Base-by-base conservation (phyloP, 2,888 invertebrate genomes). In the Catocala fraxini region DNA sequence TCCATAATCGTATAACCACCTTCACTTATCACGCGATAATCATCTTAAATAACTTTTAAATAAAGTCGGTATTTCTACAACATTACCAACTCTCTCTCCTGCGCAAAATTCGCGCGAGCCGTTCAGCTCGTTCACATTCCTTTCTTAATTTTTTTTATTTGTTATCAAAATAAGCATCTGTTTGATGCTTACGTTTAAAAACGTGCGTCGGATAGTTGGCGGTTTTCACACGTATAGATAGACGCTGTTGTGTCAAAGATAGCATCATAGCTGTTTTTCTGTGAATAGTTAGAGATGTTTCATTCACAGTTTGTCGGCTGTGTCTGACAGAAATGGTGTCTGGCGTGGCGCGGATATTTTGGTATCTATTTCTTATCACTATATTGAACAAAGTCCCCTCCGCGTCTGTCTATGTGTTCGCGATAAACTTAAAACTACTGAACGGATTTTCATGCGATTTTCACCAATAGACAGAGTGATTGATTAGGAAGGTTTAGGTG, bases 131-230 rank as follows among this genome's bases (percentile, higher is more conserved):
- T 56, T 59, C 51, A 57, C 68, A 71, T 68, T 75, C 60, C 66
- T 66, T 54, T 59, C 45, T 70, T 55, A 56, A 61, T 51, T 61
- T 65, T 62, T 70, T 57, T 58, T 62, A 56, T 53, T 53, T 15
- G 57, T 74, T 67, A 77, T 75, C 72, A 64, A 75, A 71, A 77
- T 71, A 58, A 61, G 43, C 62, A 77, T 74, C 75, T 65, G 12
- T 60, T 48, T 48, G 56, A 57, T 61, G 69, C 73, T 41, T 12
- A 34, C 35, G 45, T 43, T 10, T 11, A 10, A 25, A 25, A 7
- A 47, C 15, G 47, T 10, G 25, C 6, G 9, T 12, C 13, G 46
- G 11, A 25, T 25, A 10, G 47, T 33, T 47, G 7, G 25, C 25
- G 9, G 25, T 47, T 47, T 25, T 47, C 11, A 25, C 47, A 15